Base-by-base conservation (phyloP, 2,113 vertebrate species). In the Syngnathoides biaculeatus region DNA sequence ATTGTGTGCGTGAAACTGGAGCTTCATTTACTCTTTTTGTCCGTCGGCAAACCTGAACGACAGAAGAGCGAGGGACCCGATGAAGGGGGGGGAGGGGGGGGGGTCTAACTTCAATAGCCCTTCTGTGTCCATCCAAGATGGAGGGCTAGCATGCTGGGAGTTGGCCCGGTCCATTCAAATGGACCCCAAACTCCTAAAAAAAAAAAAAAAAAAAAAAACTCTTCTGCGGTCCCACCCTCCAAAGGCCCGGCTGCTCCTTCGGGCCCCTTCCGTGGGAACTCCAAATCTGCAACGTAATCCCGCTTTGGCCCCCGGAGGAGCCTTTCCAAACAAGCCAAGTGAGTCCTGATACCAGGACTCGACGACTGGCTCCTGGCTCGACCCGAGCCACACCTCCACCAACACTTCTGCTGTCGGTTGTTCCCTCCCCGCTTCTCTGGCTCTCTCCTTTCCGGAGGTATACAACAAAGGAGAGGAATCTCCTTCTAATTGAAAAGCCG, bases 211-310 rank as follows among this genome's bases (percentile, higher is more conserved):
- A n/a, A n/a, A n/a, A n/a, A n/a, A 86, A 87, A 80, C 85, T 84
- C 81, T 79, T 88, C 88, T 90, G 87, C 86, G 83, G 85, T 86
- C 84, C 88, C 85, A 88, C 55, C 55, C 17, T 85, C 83, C 73
- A 75, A 88, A 89, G 85, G 83, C 84, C 83, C 85, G 48, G 19
- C 75, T 85, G 77, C 75, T 88, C 69, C 68, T 88, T 71, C 68
- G 82, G 82, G 84, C 81, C 81, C 64, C 71, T 87, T 90, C 88
- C 88, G 89, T 89, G 87, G 89, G 89, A 91, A 91, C 90, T 87
- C 72, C 79, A 87, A 89, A 90, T 90, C 89, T 91, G 89, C 87
- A 90, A 90, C 80, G 88, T 91, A 92, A 92, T 90, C 90, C 87
- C 82, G 84, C 87, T 89, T 88, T 84, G 82, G 88, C 87, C 85